phyloP scores from a whole-genome alignment of 2,888 invertebrate genomes.

The Phortica okadai region DNA sequence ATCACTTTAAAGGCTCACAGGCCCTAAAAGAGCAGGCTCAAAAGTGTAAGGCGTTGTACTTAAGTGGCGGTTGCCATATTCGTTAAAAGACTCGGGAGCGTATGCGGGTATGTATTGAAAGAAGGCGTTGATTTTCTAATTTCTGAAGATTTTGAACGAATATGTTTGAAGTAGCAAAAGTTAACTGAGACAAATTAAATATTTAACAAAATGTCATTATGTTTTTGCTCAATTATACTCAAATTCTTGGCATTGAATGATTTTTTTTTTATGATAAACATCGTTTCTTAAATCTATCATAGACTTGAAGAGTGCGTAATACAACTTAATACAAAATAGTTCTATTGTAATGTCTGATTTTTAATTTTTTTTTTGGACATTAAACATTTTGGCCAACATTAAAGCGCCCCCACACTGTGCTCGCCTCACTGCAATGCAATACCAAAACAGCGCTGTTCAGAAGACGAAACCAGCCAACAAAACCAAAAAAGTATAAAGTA shows the following conservation, averaged over 20 bases:
- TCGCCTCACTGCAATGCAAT: neutral
- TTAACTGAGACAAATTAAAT: too few relatives aligned
- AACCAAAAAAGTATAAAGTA: neutral
- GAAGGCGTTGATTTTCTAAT: neutral
- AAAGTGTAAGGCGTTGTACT: neutral
- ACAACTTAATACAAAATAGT: too few relatives aligned
- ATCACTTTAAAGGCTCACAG: conserved; percentile 16
- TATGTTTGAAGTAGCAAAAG: too few relatives aligned
- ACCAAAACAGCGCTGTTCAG: neutral
- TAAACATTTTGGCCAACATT: too few relatives aligned
- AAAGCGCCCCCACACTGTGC: neutral
- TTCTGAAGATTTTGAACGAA: neutral
- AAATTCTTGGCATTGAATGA: too few relatives aligned
- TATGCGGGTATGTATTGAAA: neutral
- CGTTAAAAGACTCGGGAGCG: neutral
- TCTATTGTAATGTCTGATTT: too few relatives aligned
- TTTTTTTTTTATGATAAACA: too few relatives aligned
- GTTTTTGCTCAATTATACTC: too few relatives aligned
- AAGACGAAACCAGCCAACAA: neutral
- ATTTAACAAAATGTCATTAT: too few relatives aligned
- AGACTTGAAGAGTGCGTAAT: too few relatives aligned
- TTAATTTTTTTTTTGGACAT: too few relatives aligned
- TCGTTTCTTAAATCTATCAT: too few relatives aligned
- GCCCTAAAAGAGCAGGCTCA: neutral
- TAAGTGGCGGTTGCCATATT: neutral